Base-by-base conservation (phyloP, 2,797 vertebrate species). In the Phalloptychus januarius region DNA sequence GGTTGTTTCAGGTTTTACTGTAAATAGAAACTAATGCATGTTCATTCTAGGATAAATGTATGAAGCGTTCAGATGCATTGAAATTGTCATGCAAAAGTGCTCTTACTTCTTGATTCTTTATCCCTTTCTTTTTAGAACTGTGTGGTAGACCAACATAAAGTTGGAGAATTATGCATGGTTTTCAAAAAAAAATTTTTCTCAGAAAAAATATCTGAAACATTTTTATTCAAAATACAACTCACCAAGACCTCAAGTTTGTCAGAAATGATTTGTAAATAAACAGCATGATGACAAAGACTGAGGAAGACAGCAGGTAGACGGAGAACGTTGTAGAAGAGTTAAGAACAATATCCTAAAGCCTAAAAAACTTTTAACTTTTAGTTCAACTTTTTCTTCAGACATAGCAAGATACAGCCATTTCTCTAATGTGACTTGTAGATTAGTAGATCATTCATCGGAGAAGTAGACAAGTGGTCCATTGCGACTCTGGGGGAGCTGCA, bases 1-100 rank as follows among this genome's bases (percentile, higher is more conserved):
- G 86, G 83, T 79, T 74, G 72, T 84, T 83, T 87, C 82, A 83
- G 79, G 75, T 79, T 80, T 69, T 18, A 28, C 65, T 48, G 72
- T 70, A 70, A 70, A n/a, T 10, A 44, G 23, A 31, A 18, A 77
- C 15, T 15, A 31, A 75, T 36, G 54, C 23, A 10, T 77, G 74
- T 65, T 58, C 67, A 81, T 76, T 25, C 11, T 74, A 48, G 73
- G 72, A 72, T 38, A 72, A 0, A 16, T 56, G 31, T 33, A 77
- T 71, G 69, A 84, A 65, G 20, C 18, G 1, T 38, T 20, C 18
- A 36, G 67, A 44, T 28, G 5, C n/a, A 44, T 71, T 71, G 42
- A 44, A 40, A 11, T 38, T 33, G 2, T 63, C 58, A 16, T 38
- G 33, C 20, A 20, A 63, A 63, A 36, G 18, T 3, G 20, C 8